Conservation (phyloP, 2,113 vertebrate species). For the Nematolebias whitei region DNA sequence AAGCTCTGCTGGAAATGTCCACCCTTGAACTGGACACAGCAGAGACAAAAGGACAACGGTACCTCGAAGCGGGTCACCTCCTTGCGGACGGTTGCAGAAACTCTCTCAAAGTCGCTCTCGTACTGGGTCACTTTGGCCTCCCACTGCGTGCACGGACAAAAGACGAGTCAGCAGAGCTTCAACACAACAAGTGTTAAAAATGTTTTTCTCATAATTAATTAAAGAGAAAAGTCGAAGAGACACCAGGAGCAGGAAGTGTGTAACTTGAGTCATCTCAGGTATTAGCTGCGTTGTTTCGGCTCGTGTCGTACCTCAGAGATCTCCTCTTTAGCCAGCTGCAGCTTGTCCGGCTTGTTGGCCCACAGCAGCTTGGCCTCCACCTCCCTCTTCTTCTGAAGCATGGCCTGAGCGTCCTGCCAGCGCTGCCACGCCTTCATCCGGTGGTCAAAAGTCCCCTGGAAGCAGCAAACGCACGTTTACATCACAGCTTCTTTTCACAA, state of each 20-base stretch:
- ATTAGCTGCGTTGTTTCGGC: background rate
- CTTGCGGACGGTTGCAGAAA: constrained; percentile 91
- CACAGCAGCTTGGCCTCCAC: constrained; percentile 92
- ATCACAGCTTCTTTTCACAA: no score
- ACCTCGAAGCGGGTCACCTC: constrained; percentile 97
- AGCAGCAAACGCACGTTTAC: background rate
- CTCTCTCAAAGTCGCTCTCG: constrained; percentile 93
- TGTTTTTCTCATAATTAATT: no score
- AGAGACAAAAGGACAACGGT: background rate
- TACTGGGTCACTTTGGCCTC: constrained; percentile 94
- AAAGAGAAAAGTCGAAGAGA: no score
- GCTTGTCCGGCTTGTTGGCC: constrained; percentile 97
- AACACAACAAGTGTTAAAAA: background rate
- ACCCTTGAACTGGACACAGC: no score
- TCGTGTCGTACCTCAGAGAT: constrained; percentile 85
- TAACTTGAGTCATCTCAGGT: no score
- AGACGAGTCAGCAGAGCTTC: no score
- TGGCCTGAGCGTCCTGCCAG: constrained; percentile 93
- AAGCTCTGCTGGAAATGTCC: no score
- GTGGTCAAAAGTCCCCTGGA: constrained; percentile 94
- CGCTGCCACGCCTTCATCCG: constrained; percentile 97
- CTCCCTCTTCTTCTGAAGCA: constrained; percentile 95
- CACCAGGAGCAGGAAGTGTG: background rate
- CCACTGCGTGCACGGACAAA: constrained; percentile 81
- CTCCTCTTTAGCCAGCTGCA: constrained; percentile 97